phyloP scores from a whole-genome alignment of 2,113 vertebrate genomes.

The Plectropomus leopardus region DNA sequence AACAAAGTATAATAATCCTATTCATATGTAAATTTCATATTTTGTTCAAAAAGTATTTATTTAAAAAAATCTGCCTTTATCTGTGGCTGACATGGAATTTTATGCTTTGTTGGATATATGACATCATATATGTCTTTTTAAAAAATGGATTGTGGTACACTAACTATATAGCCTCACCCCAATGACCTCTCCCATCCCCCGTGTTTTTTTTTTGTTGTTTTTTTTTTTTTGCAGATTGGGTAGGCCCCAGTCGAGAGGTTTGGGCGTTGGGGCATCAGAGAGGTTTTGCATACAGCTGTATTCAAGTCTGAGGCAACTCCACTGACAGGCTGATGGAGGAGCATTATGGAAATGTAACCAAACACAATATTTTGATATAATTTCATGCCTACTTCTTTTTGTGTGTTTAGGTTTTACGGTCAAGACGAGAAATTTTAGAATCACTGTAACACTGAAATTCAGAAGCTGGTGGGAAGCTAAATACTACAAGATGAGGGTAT shows the following conservation, averaged over 20 bases:
- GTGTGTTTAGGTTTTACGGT: neutral
- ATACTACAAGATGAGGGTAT: constrained; percentile 31
- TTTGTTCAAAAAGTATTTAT: too few relatives aligned
- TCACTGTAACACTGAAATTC: neutral
- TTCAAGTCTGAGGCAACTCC: constrained; percentile 44
- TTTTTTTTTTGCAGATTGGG: constrained; percentile 47
- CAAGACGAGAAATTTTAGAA: neutral
- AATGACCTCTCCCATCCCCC: constrained; percentile 71
- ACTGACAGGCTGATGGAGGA: constrained; percentile 14
- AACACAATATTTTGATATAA: neutral
- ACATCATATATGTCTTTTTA: neutral
- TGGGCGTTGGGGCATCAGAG: constrained; percentile 70
- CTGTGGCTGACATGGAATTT: neutral
- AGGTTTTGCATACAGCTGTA: constrained; percentile 80
- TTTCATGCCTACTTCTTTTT: neutral
- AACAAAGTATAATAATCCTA: neutral
- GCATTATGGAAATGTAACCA: constrained; percentile 10
- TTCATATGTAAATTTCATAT: too few relatives aligned
- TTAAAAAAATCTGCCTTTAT: neutral
- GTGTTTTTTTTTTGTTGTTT: constrained; percentile 13
- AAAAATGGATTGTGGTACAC: constrained; percentile 10
- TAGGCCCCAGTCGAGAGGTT: constrained; percentile 72
- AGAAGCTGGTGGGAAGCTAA: neutral
- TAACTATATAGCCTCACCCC: constrained; percentile 57
- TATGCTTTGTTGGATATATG: neutral